Evolutionary conservation across 2,113 vertebrate species (phyloP).

Genomic region (Neolamprologus cancellatus): DNA sequence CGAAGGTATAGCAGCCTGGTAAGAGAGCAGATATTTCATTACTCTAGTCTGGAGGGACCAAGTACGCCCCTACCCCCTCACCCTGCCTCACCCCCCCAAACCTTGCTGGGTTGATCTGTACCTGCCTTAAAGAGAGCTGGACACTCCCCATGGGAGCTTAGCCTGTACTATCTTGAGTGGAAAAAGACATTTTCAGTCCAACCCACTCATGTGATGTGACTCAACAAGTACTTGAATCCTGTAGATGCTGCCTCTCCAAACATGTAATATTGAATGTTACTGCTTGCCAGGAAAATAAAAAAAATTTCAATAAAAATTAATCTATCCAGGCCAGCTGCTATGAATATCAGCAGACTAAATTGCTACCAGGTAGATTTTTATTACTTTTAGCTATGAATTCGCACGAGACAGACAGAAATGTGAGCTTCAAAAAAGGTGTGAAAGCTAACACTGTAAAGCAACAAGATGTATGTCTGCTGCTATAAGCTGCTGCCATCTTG

Average conservation of each 20-base stretch:
- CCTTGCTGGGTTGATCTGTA: slow-evolving; percentile 12
- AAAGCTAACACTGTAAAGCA: background rate
- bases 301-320: background rate
- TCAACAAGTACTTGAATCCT: slow-evolving; percentile 52
- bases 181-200: slow-evolving; percentile 60
- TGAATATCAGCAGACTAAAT: background rate
- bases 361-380: slow-evolving; percentile 1
- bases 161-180: slow-evolving; percentile 1
- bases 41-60: slow-evolving; percentile 23
- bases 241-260: slow-evolving; percentile 36
- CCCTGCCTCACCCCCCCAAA: background rate
- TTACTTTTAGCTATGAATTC: slow-evolving; percentile 16
- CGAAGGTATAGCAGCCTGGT: slow-evolving; percentile 35
- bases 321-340: background rate
- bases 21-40: slow-evolving; percentile 59
- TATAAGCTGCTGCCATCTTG: background rate
- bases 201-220: slow-evolving; percentile 57
- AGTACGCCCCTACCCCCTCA: background rate
- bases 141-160: slow-evolving; percentile 12
- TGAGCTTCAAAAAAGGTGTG: background rate
- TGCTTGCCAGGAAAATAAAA: slow-evolving; percentile 18
- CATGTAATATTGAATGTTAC: slow-evolving; percentile 55
- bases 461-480: background rate
- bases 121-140: slow-evolving; percentile 1
- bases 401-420: background rate